These are phyloP conservation scores for Platyura marginata DNA, from an alignment of 1,140 invertebrate species.

Conservation along the genomic window DNA sequence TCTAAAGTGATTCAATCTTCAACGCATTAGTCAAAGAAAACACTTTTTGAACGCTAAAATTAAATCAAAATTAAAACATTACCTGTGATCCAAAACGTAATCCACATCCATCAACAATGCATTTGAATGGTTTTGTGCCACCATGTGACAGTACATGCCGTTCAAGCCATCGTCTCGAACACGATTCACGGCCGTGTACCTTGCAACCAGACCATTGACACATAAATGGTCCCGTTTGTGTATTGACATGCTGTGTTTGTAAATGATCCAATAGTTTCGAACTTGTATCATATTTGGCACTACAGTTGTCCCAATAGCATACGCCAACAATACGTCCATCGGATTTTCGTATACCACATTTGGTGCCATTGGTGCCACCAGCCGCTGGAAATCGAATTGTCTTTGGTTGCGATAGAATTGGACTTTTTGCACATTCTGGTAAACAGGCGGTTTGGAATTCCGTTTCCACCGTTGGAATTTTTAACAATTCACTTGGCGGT, in stretches of 20 bases:
- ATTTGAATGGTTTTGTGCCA: slow-evolving; percentile 86
- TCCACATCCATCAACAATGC: slow-evolving; percentile 85
- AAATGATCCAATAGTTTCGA: slow-evolving; percentile 74
- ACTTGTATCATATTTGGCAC: slow-evolving; percentile 52
- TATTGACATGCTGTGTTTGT: slow-evolving; percentile 72
- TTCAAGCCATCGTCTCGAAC: slow-evolving; percentile 81
- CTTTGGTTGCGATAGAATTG: slow-evolving; percentile 55
- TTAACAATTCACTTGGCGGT: not conserved
- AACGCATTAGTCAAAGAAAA: not conserved
- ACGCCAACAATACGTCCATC: slow-evolving; percentile 30
- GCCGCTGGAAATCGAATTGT: slow-evolving; percentile 53
- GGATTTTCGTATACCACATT: slow-evolving; percentile 20
- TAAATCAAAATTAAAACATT: slow-evolving; percentile 10
- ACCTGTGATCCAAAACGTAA: slow-evolving; percentile 83
- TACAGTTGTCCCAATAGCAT: slow-evolving; percentile 76
- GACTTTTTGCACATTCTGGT: slow-evolving; percentile 30
- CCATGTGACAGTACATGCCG: slow-evolving; percentile 80
- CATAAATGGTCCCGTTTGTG: slow-evolving; percentile 65
- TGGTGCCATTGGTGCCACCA: not conserved
- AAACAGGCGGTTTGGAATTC: not conserved
- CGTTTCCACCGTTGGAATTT: not conserved
- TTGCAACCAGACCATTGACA: slow-evolving; percentile 89
- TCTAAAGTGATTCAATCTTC: no score
- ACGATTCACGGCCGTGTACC: slow-evolving; percentile 80
- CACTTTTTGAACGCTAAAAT: no score